Evolutionary conservation across 2,888 invertebrate species (phyloP), one percentile per base, ranked within the genome.

Genomic region (Hydrotaea cyrtoneurina): DNA sequence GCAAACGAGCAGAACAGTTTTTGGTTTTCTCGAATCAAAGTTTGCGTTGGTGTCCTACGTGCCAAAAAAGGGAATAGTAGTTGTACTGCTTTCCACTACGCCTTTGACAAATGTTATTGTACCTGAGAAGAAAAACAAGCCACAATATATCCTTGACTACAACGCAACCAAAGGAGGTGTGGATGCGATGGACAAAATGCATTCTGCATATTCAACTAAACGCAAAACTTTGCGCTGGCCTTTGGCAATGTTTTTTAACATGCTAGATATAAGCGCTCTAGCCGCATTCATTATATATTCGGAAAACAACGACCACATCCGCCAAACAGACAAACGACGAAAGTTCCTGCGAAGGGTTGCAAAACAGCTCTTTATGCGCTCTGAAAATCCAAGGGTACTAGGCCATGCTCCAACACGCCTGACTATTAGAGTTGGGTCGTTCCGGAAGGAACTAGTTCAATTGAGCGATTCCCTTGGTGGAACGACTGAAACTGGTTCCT

Each of bases 211-310:
- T 7, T 31, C 26, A 2, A 26, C 57, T 39, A 74, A 74, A 74
- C 74, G 74, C 10, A 57, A 11, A 57, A 57, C 53, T 46, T 46
- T 46, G 50, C 50, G 71, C 23, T 71, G 50, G 71, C 71, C 50
- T 17, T 71, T 71, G 26, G 57, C 57, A 17, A 11, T 57, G 74
- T 74, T 74, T 57, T 74, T 17, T 31, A 74, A 74, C 17, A 74
- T 74, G 74, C 15, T 74, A 57, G 36, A 74, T 53, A 7, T 74
- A 8, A 57, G 39, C 36, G 57, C 2, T 0, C n/a, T n/a, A n/a
- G n/a, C n/a, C n/a, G n/a, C n/a, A n/a, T n/a, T n/a, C n/a, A n/a
- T n/a, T n/a, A n/a, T n/a, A n/a, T n/a, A n/a, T n/a, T n/a, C n/a
- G n/a, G n/a, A n/a, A n/a, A n/a, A 55, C 46, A 46, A 50, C 23